Conservation (phyloP, 2,113 vertebrate species). For the Malurus elegans region DNA sequence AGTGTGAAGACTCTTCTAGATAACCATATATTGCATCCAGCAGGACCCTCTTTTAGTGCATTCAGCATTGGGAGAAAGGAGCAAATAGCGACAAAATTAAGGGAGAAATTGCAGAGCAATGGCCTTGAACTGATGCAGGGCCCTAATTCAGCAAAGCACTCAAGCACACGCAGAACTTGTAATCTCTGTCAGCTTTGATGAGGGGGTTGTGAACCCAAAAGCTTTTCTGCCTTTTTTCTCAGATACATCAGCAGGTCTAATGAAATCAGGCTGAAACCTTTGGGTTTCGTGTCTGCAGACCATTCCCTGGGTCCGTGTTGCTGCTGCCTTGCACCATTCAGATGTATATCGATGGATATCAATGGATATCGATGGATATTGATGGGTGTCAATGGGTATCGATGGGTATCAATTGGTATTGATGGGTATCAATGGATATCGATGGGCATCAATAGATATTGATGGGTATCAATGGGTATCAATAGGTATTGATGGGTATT, state of each 20-base stretch:
- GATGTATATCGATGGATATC: background rate
- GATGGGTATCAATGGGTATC: too few relatives aligned
- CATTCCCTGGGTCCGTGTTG: rapidly evolving
- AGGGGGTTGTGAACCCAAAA: background rate
- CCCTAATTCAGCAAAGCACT: background rate
- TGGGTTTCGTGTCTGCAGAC: background rate
- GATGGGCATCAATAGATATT: too few relatives aligned
- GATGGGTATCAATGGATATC: too few relatives aligned
- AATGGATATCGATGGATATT: background rate
- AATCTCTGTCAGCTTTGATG: slow-evolving; percentile 9
- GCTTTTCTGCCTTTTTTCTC: background rate
- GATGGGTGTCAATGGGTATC: background rate
- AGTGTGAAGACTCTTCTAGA: background rate
- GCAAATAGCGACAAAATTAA: background rate
- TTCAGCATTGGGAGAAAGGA: background rate
- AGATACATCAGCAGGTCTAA: rapidly evolving
- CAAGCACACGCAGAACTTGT: background rate
- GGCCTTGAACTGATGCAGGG: background rate
- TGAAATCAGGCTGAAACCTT: background rate
- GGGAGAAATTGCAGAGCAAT: slow-evolving; percentile 19
- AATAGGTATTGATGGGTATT: too few relatives aligned
- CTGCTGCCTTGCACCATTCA: background rate
- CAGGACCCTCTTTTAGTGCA: background rate
- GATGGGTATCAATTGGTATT: too few relatives aligned
- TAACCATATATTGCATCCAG: background rate